Conservation (phyloP, 2,113 vertebrate species). For the Hippocampus mohnikei region DNA sequence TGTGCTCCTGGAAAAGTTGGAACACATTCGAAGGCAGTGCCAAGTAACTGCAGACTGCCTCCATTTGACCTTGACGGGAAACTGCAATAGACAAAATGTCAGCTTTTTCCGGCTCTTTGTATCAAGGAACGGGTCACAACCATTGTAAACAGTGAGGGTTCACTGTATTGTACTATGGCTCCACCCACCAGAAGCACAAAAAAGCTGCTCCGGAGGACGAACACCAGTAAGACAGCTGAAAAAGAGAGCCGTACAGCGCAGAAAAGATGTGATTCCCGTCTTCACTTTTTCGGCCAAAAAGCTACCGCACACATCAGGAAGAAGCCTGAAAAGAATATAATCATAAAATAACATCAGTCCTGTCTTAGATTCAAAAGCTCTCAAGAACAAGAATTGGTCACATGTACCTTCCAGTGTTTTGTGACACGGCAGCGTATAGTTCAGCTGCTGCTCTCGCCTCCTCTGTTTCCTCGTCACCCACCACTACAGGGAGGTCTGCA, state of each 20-base stretch:
- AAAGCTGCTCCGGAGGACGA: conserved; percentile 87
- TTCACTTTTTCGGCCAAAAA: conserved; percentile 81
- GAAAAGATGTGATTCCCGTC: conserved; percentile 84
- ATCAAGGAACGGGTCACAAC: background rate
- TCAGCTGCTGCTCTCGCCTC: conserved; percentile 78
- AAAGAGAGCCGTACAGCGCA: conserved; percentile 89
- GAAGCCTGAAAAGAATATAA: conserved; percentile 57
- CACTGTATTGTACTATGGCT: background rate
- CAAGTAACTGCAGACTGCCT: conserved; percentile 87
- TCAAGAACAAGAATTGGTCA: background rate
- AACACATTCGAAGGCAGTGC: conserved; percentile 90
- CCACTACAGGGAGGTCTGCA: conserved; percentile 71
- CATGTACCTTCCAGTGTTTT: conserved; percentile 78
- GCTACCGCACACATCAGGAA: conserved; percentile 75
- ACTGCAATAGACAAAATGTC: conserved; percentile 64
- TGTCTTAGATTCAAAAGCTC: background rate
- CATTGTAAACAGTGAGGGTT: background rate
- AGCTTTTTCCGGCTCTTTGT: background rate
- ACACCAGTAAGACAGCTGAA: conserved; percentile 92
- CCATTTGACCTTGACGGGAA: conserved; percentile 80
- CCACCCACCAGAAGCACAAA: conserved; percentile 54
- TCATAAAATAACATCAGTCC: background rate
- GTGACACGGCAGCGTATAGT: conserved; percentile 75
- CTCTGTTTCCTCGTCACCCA: conserved; percentile 74
- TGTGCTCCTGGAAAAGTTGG: conserved; percentile 89